Evolutionary conservation across 2,888 invertebrate species (phyloP).

Genomic region (Tromatobia lineatoria): DNA sequence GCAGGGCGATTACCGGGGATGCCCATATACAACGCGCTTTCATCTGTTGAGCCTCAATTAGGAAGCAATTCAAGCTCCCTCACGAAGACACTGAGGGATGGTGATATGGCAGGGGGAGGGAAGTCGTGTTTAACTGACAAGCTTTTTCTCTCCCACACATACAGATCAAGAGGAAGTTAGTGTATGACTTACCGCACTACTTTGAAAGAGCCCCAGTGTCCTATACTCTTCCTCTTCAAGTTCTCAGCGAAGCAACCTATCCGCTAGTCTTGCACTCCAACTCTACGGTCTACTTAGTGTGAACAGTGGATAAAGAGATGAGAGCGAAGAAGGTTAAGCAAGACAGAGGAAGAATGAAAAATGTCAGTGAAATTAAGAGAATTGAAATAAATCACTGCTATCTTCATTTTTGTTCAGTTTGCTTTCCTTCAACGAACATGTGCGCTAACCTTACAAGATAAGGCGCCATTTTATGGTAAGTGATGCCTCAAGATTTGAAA

Average conservation of each 20-base stretch:
- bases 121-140: conserved; percentile 28
- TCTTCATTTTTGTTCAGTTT: neutral
- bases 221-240: conserved; percentile 32
- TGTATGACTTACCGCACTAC: conserved; percentile 28
- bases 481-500: no score
- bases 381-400: neutral
- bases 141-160: conserved; percentile 39
- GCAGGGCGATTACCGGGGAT: conserved; percentile 51
- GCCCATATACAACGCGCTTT: conserved; percentile 64
- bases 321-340: neutral
- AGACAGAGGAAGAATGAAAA: conserved; percentile 13
- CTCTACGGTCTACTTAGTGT: conserved; percentile 55
- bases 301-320: conserved; percentile 37
- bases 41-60: conserved; percentile 69
- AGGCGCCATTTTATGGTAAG: neutral
- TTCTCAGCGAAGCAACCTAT: conserved; percentile 56
- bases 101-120: neutral
- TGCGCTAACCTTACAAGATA: neutral
- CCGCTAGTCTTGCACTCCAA: conserved; percentile 55
- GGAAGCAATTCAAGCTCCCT: conserved; percentile 64
- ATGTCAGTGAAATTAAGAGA: conserved; percentile 2
- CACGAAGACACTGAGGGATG: conserved; percentile 51
- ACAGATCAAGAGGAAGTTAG: conserved; percentile 13
- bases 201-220: conserved; percentile 7
- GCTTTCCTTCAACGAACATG: neutral